A percentile compares a stretch with the other conserved stretches of the same genome.
These are phyloP conservation scores for Meloe dianella DNA, from an alignment of 2,888 invertebrate genomes.

Conservation along the genomic window DNA sequence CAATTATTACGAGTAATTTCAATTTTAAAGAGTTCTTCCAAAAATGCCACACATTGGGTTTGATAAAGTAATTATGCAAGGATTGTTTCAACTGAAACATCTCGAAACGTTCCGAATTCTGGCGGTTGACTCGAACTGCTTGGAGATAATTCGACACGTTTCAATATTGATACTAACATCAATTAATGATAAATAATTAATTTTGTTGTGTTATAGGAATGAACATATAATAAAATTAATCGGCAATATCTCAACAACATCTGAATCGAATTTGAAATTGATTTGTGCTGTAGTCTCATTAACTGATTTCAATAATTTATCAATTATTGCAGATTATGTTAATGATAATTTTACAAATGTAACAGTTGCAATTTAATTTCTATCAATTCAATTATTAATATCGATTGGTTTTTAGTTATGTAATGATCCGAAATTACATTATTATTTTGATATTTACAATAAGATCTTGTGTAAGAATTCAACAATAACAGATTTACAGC, in stretches of 20 bases:
- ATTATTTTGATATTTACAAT: conserved; percentile 25
- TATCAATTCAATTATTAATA: neutral
- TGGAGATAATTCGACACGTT: too few relatives aligned
- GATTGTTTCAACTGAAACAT: too few relatives aligned
- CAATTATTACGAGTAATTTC: conserved; percentile 24
- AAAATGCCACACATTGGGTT: conserved; percentile 27
- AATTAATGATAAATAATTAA: conserved; percentile 3
- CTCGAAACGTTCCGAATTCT: too few relatives aligned
- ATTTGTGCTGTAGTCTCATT: conserved; percentile 21
- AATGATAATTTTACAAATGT: conserved; percentile 22
- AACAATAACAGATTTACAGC: neutral
- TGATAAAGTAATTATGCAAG: conserved; percentile 18
- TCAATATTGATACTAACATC: too few relatives aligned
- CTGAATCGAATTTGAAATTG: conserved; percentile 23
- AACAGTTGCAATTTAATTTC: conserved; percentile 12
- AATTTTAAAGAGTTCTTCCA: conserved; percentile 27
- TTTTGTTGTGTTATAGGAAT: conserved; percentile 12
- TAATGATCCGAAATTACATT: conserved; percentile 21
- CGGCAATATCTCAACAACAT: conserved; percentile 12
- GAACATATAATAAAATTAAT: conserved; percentile 23
- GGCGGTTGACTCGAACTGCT: too few relatives aligned
- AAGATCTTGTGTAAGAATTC: conserved; percentile 20
- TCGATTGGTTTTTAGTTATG: conserved; percentile 13
- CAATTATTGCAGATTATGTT: conserved; percentile 23
- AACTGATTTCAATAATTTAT: conserved; percentile 25